These are phyloP conservation scores for Eristalis arbustorum DNA, from an alignment of 2,888 invertebrate species.

Conservation along the genomic window DNA sequence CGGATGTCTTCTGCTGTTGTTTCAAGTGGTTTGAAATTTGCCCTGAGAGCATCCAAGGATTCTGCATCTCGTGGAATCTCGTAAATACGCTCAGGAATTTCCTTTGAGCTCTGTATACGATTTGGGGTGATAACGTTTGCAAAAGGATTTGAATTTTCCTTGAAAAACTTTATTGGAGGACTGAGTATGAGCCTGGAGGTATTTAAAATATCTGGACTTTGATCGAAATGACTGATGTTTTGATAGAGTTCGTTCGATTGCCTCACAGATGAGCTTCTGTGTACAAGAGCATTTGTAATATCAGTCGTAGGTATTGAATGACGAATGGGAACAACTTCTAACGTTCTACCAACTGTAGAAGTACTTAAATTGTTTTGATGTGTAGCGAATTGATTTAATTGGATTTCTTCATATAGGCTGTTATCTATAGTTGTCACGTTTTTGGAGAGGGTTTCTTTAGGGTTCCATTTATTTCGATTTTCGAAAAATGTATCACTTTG, in stretches of 20 bases:
- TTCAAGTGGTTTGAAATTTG: slow-evolving; percentile 22
- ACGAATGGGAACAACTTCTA: slow-evolving; percentile 14
- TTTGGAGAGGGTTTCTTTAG: slow-evolving; percentile 14
- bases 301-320: slow-evolving; percentile 24
- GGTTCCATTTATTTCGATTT: slow-evolving; percentile 14
- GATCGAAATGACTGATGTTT: slow-evolving; percentile 42
- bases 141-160: slow-evolving; percentile 72
- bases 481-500: slow-evolving; percentile 32
- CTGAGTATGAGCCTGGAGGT: slow-evolving; percentile 43
- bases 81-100: slow-evolving; percentile 17
- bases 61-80: slow-evolving; percentile 43
- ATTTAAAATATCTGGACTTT: slow-evolving; percentile 35
- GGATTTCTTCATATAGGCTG: slow-evolving; percentile 51
- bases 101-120: slow-evolving; percentile 12
- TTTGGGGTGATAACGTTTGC: slow-evolving; percentile 58
- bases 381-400: background rate
- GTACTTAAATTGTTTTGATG: background rate
- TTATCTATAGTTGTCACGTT: slow-evolving; percentile 27
- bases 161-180: slow-evolving; percentile 72
- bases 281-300: background rate
- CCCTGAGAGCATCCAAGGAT: slow-evolving; percentile 14
- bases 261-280: background rate
- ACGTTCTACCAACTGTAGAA: background rate
- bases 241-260: slow-evolving; percentile 35
- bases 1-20: background rate